These are phyloP conservation scores for Gorsachius magnificus DNA, from an alignment of 2,797 vertebrate species.

Conservation along the genomic window DNA sequence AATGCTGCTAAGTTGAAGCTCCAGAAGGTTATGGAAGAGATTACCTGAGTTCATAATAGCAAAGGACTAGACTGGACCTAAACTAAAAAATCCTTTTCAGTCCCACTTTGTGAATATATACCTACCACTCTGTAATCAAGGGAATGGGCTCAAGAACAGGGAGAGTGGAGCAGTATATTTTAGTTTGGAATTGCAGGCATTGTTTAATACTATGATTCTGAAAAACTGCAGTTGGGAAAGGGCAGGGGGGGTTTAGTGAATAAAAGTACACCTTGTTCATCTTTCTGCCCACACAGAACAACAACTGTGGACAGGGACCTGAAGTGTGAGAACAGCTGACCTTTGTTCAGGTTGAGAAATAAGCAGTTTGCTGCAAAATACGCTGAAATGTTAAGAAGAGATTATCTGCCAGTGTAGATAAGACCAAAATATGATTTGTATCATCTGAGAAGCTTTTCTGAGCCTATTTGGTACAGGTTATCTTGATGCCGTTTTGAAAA, in stretches of 20 bases:
- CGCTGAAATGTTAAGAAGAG: not conserved
- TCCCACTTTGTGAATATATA: rapidly evolving
- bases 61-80: not conserved
- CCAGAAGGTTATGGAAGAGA: not conserved
- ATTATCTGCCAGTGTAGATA: conserved; percentile 13
- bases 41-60: not conserved
- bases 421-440: not conserved
- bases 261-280: not conserved
- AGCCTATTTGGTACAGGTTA: not conserved
- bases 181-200: not conserved
- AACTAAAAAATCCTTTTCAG: not conserved
- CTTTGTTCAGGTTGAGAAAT: not conserved
- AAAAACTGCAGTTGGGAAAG: not conserved
- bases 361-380: not conserved
- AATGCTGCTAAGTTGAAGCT: not conserved
- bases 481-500: not conserved
- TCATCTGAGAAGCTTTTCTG: not conserved
- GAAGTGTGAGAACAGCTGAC: not conserved
- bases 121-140: not conserved
- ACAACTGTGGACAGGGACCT: not conserved
- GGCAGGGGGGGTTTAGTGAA: not conserved
- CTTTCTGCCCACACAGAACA: not conserved
- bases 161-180: not conserved
- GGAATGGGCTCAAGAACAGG: not conserved
- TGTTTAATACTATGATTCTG: not conserved